Conservation (phyloP, 2,797 vertebrate genomes). For the Champsocephalus gunnari region DNA sequence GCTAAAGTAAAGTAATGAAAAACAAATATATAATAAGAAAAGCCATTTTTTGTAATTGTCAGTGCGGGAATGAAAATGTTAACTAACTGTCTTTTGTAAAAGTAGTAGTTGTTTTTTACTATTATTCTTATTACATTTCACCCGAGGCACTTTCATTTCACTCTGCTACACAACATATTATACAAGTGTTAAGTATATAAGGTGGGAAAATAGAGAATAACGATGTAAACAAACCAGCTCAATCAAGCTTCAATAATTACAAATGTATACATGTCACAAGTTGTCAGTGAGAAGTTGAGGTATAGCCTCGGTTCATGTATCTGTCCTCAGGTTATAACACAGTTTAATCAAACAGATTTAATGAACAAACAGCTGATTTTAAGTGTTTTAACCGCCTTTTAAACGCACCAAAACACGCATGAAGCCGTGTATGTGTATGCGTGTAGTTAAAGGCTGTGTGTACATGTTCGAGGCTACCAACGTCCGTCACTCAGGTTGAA, state of each 20-base stretch:
- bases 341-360: neutral
- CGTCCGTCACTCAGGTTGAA: constrained; percentile 11
- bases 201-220: neutral
- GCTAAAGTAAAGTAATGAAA: neutral
- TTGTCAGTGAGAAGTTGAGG: constrained; percentile 2
- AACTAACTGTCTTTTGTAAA: neutral
- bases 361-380: neutral
- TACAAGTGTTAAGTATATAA: neutral
- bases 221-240: neutral
- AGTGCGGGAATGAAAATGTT: neutral
- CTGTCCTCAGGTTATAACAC: too few species aligned
- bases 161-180: neutral
- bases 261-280: neutral
- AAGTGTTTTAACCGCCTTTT: neutral
- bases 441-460: neutral
- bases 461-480: constrained; percentile 67
- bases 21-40: neutral
- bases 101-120: neutral
- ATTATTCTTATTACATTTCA: neutral
- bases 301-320: constrained; percentile 25
- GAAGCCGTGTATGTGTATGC: neutral
- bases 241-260: neutral
- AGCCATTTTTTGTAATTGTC: neutral
- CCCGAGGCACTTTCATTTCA: neutral
- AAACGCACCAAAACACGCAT: neutral